phyloP scores from a whole-genome alignment of 2,113 vertebrate genomes.

The Promerops cafer region DNA sequence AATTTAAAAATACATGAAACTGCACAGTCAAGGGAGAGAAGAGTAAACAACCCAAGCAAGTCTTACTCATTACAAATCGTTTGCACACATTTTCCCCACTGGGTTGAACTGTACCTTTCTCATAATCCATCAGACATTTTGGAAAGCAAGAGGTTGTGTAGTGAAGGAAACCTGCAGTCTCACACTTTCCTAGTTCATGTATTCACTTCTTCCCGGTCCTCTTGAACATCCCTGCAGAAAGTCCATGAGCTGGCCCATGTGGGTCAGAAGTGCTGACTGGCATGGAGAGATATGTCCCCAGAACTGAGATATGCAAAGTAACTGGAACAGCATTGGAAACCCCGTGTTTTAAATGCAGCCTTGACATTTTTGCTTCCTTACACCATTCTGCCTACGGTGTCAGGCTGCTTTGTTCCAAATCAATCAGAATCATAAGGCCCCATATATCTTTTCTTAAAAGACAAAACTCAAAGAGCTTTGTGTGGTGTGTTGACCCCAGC shows the following conservation, averaged over 20 bases:
- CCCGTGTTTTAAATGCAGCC: not conserved
- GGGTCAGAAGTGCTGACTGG: not conserved
- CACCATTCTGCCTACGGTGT: not conserved
- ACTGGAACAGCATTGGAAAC: not conserved
- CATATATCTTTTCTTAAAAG: not conserved
- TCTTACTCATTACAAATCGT: not conserved
- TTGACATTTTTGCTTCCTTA: not conserved
- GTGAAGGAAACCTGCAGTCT: not conserved
- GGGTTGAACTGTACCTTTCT: not conserved
- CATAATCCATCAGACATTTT: not conserved
- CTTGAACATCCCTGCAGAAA: not conserved
- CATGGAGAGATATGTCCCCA: accelerated
- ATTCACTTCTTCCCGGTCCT: not conserved
- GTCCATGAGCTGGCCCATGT: accelerated
- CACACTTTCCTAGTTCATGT: not conserved
- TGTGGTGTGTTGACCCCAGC: not conserved
- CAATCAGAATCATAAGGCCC: not conserved
- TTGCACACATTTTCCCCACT: not conserved
- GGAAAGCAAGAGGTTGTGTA: not conserved
- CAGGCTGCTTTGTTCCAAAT: not conserved
- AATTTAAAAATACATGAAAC: not conserved
- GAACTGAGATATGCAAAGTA: not conserved
- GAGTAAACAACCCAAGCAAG: not conserved
- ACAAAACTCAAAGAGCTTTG: not conserved
- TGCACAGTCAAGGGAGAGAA: not conserved